A percentile compares a stretch with the other conserved stretches of the same genome.
Evolutionary conservation across 2,113 vertebrate genomes (phyloP).

Genomic region (Corvus cornix): DNA sequence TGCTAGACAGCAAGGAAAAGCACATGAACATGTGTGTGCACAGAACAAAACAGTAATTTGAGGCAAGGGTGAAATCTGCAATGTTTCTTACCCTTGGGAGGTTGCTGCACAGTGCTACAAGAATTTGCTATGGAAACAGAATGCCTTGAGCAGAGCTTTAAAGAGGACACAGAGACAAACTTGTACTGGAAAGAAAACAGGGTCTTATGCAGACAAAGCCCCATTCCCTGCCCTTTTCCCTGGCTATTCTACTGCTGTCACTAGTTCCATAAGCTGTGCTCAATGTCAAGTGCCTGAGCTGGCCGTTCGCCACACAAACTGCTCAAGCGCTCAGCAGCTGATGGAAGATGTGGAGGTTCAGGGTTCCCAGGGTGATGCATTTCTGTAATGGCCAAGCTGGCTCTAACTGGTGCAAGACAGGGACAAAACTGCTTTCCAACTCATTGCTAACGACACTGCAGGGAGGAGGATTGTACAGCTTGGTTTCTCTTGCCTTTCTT

Average conservation of each 20-base stretch:
- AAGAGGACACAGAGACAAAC: background rate
- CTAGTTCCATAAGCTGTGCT: background rate
- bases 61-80: background rate
- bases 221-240: background rate
- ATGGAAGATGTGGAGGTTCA: background rate
- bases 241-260: background rate
- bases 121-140: background rate
- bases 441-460: background rate
- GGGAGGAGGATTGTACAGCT: background rate
- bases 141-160: background rate
- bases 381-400: background rate
- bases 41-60: background rate
- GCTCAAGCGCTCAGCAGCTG: background rate
- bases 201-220: background rate
- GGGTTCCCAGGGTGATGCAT: background rate
- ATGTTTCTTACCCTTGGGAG: background rate
- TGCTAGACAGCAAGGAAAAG: background rate
- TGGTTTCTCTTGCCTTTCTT: background rate
- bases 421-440: background rate
- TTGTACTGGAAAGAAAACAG: background rate
- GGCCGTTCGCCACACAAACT: background rate
- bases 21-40: background rate
- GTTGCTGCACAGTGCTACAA: background rate
- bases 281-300: background rate
- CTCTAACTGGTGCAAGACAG: background rate